Percentiles rank a stretch among this genome's conserved stretches.
Conservation (phyloP, 2,113 vertebrate genomes). For the Istiophorus platypterus region DNA sequence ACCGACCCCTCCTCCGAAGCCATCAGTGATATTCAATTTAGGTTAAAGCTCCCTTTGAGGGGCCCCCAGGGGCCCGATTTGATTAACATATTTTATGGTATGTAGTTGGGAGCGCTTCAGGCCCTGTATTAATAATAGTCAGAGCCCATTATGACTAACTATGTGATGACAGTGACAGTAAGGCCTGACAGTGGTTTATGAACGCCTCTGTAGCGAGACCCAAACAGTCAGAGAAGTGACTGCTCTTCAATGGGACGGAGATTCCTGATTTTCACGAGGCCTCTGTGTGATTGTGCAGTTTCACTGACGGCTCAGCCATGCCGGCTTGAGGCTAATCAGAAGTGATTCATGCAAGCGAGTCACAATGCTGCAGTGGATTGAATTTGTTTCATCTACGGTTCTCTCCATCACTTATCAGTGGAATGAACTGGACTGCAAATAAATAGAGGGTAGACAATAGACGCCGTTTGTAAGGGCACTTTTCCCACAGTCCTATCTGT, state of each 20-base stretch:
- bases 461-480: slow-evolving; percentile 72
- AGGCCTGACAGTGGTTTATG: slow-evolving; percentile 58
- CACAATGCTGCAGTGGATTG: slow-evolving; percentile 72
- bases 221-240: slow-evolving; percentile 59
- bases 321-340: slow-evolving; percentile 81
- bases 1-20: slow-evolving; percentile 75
- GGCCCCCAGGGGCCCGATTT: slow-evolving; percentile 78
- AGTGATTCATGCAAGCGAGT: slow-evolving; percentile 79
- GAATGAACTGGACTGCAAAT: slow-evolving; percentile 68
- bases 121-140: slow-evolving; percentile 82
- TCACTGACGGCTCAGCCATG: slow-evolving; percentile 61
- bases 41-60: slow-evolving; percentile 80
- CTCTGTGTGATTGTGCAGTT: slow-evolving; percentile 57
- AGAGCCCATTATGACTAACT: slow-evolving; percentile 68
- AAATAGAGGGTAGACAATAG: slow-evolving; percentile 76
- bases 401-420: slow-evolving; percentile 73
- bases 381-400: slow-evolving; percentile 81
- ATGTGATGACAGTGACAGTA: slow-evolving; percentile 71
- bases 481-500: slow-evolving; percentile 83
- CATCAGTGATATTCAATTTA: slow-evolving; percentile 85
- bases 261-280: slow-evolving; percentile 64
- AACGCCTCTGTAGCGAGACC: slow-evolving; percentile 53
- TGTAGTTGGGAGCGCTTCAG: slow-evolving; percentile 63
- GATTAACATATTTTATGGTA: slow-evolving; percentile 84
- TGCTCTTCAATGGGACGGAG: slow-evolving; percentile 60